Base-by-base conservation (phyloP, 2,113 vertebrate species). In the Glareola pratincola region DNA sequence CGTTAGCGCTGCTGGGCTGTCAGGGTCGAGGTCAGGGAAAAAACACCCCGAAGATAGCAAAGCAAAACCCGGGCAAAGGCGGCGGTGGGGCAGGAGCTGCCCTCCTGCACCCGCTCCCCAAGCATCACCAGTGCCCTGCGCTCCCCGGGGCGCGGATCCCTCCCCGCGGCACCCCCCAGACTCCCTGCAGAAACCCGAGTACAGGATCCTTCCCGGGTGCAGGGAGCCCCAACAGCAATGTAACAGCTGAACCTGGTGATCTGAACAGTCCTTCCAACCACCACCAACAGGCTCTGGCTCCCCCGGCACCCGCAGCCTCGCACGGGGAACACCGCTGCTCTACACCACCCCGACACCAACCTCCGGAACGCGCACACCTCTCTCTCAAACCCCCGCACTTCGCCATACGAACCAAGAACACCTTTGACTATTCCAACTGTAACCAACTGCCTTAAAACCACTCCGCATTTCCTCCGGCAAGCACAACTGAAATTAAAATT, bases 281-380 rank as follows among this genome's bases (percentile, higher is more conserved):
- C 47, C 21, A 48, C 47, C 11, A 5, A 48, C 47, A 22, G 47
- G 21, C 21, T 20, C 3, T 48, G 47, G 47, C 47, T 48, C 47
- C 12, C 47, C 47, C 10, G 11, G 47, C 21, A 22, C 47, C 47
- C n/a, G n/a, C n/a, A n/a, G n/a, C 39, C 8, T 11, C 27, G 53
- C 53, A 27, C 53, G 6, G 30, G 53, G 21, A 59, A n/a, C 57
- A 22, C 59, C 37, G 8, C 23, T 20, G 29, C 14, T 24, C 26
- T 29, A 5, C 21, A 2, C 23, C 71, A 3, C 0, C 6, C 4
- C 1, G 48, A 30, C 24, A 30, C 11, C 34, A 29, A 41, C 72
- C 29, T 4, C 20, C 22, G 6, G 6, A 43, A 11, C 14, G 2
- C 0, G 8, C 16, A 1, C 2, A 0, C 4, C n/a, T 5, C 10